A percentile compares a stretch with the other conserved stretches of the same genome.
Evolutionary conservation across 2,797 vertebrate species (phyloP).

Genomic region (Podargus strigoides): DNA sequence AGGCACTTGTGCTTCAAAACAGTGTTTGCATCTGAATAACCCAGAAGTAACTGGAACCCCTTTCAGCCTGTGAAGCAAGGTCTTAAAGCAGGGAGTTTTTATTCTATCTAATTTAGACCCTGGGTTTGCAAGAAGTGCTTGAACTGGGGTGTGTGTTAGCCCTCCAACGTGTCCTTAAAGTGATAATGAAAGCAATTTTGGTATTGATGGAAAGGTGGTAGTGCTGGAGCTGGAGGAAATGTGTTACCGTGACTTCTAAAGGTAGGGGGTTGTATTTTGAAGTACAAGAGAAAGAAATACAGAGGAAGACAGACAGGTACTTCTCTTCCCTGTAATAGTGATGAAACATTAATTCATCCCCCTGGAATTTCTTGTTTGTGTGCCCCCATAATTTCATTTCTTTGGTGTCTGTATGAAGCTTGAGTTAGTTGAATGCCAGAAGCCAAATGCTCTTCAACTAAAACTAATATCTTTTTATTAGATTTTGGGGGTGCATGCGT

Average conservation of each 20-base stretch:
- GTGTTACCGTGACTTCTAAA: neutral
- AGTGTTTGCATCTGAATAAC: slow-evolving; percentile 34
- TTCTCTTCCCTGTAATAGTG: neutral
- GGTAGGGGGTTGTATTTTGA: neutral
- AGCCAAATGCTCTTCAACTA: slow-evolving; percentile 41
- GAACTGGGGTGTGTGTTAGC: neutral
- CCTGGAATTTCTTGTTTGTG: slow-evolving; percentile 57
- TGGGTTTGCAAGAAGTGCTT: neutral
- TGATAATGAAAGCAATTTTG: neutral
- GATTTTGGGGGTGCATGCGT: neutral
- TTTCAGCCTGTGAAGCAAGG: neutral
- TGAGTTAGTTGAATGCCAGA: slow-evolving; percentile 25
- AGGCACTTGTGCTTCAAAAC: neutral
- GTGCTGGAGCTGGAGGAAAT: neutral
- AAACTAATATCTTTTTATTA: slow-evolving; percentile 59
- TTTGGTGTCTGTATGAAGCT: slow-evolving; percentile 52
- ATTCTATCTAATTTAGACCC: neutral
- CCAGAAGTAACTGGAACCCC: neutral
- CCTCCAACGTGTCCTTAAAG: neutral
- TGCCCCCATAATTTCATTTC: slow-evolving; percentile 49
- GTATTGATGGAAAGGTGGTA: neutral
- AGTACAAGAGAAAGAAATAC: neutral
- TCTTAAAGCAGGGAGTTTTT: neutral
- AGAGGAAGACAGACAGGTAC: neutral
- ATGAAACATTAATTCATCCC: slow-evolving; percentile 45